Percentiles rank a stretch among this genome's conserved stretches.
phyloP scores from a whole-genome alignment of 2,113 vertebrate species.

The Hemiprocne comata region DNA sequence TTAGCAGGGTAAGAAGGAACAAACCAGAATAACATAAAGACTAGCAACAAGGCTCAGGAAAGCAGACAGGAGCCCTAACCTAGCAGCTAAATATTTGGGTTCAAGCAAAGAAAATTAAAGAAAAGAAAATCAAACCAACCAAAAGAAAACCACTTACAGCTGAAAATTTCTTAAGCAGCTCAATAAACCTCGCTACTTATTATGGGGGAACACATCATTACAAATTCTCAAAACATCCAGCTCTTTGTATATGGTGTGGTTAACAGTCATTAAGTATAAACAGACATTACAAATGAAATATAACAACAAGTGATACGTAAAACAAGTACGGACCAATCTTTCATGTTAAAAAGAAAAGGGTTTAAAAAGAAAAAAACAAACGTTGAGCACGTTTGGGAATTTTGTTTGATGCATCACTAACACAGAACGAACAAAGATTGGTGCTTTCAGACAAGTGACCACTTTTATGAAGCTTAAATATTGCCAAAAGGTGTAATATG shows the following conservation, averaged over 20 bases:
- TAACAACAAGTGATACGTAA: slow-evolving; percentile 65
- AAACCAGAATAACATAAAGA: slow-evolving; percentile 99
- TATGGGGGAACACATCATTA: slow-evolving; percentile 70
- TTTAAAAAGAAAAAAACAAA: neutral
- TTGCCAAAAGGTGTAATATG: slow-evolving; percentile 61
- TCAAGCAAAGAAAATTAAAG: slow-evolving; percentile 97
- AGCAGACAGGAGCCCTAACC: slow-evolving; percentile 99
- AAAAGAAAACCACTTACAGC: slow-evolving; percentile 57
- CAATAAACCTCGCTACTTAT: slow-evolving; percentile 52
- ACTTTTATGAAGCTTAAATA: slow-evolving; percentile 74
- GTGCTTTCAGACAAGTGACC: slow-evolving; percentile 65
- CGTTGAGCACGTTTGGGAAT: slow-evolving; percentile 29
- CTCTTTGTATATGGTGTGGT: slow-evolving; percentile 61
- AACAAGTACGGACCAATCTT: slow-evolving; percentile 69
- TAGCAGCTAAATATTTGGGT: slow-evolving; percentile 97
- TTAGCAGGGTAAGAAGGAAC: slow-evolving; percentile 99
- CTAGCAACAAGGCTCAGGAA: slow-evolving; percentile 99
- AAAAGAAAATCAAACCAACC: slow-evolving; percentile 80
- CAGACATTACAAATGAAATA: slow-evolving; percentile 71
- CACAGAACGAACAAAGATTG: slow-evolving; percentile 60
- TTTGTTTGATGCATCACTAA: slow-evolving; percentile 65
- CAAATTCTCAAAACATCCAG: slow-evolving; percentile 71
- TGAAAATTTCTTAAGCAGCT: slow-evolving; percentile 71
- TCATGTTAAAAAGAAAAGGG: slow-evolving; percentile 55
- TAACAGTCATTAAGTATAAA: slow-evolving; percentile 72